Evolutionary conservation across 2,113 vertebrate genomes (phyloP).

Genomic region (Suricata suricatta): DNA sequence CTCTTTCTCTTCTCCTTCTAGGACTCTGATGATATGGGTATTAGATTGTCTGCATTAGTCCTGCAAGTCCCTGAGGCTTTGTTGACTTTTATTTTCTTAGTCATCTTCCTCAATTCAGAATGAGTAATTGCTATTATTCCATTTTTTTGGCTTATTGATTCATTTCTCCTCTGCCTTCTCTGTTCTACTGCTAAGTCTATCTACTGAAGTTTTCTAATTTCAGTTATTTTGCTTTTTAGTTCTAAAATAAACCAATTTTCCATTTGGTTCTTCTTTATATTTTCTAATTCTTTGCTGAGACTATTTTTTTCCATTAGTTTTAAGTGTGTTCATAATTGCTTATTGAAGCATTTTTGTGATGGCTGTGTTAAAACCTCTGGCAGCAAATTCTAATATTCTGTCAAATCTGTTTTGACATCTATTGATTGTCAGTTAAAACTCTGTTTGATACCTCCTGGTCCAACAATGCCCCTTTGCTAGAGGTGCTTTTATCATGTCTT

Average conservation of each 20-base stretch:
- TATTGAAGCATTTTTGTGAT: conserved; percentile 11
- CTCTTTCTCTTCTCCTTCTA: neutral
- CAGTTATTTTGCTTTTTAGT: neutral
- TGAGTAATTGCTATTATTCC: neutral
- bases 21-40: neutral
- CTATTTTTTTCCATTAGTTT: neutral
- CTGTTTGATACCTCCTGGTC: neutral
- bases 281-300: conserved; percentile 35
- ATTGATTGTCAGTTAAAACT: neutral
- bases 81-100: neutral
- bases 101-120: neutral
- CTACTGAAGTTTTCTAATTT: neutral
- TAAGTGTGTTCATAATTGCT: conserved; percentile 23
- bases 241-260: neutral
- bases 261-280: neutral
- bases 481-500: neutral
- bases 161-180: neutral
- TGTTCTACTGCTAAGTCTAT: neutral
- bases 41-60: neutral
- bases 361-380: conserved; percentile 26
- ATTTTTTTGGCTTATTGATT: neutral
- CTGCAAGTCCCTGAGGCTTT: neutral
- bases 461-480: neutral
- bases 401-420: neutral
- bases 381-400: conserved; percentile 1